Evolutionary conservation across 2,797 vertebrate genomes (phyloP).

Genomic region (Holocentrus rufus): DNA sequence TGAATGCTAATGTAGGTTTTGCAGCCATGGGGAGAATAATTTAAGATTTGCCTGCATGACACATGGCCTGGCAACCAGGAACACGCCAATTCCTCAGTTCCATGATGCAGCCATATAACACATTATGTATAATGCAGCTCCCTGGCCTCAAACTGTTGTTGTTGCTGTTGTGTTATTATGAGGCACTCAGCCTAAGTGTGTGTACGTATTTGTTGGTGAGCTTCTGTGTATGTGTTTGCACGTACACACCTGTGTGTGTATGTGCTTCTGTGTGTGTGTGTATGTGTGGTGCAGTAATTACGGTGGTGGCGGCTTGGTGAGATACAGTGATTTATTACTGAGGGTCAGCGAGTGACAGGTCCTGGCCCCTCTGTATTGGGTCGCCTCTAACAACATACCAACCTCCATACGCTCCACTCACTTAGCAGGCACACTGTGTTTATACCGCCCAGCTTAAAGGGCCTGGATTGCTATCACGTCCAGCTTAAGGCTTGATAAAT

Average conservation of each 20-base stretch:
- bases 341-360: constrained; percentile 78
- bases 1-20: constrained; percentile 38
- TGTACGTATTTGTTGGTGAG: neutral
- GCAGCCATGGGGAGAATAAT: constrained; percentile 39
- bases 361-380: constrained; percentile 71
- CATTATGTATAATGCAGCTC: constrained; percentile 48
- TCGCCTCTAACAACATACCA: constrained; percentile 72
- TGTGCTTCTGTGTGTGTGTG: constrained; percentile 19
- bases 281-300: constrained; percentile 73
- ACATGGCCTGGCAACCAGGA: neutral
- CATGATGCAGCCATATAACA: constrained; percentile 14
- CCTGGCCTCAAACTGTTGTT: constrained; percentile 35
- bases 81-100: constrained; percentile 26
- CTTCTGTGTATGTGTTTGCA: neutral
- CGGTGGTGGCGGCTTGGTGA: constrained; percentile 63
- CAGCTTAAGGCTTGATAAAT: constrained; percentile 74
- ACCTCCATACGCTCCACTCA: constrained; percentile 77
- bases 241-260: neutral
- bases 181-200: constrained; percentile 42
- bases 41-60: constrained; percentile 24
- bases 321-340: constrained; percentile 81
- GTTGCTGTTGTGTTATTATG: constrained; percentile 23
- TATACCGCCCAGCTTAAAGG: constrained; percentile 68
- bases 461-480: constrained; percentile 68
- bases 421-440: constrained; percentile 77